These are phyloP conservation scores for Euphonia xanthogaster DNA, from an alignment of 2,797 vertebrate genomes.

Conservation along the genomic window DNA sequence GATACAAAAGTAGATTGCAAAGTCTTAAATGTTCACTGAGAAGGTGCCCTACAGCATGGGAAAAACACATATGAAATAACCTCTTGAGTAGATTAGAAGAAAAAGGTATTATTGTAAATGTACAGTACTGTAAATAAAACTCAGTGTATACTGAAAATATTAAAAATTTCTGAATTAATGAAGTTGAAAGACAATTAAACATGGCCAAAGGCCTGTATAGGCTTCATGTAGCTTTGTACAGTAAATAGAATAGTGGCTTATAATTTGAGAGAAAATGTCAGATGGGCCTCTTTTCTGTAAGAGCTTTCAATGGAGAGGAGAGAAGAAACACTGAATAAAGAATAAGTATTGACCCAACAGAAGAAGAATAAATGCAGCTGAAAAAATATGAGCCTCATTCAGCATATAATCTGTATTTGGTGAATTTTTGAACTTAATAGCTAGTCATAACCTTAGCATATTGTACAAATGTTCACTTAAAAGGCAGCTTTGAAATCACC, in stretches of 20 bases:
- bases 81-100: neutral
- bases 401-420: neutral
- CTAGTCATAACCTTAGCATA: neutral
- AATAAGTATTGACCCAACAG: neutral
- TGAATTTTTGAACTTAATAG: neutral
- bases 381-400: neutral
- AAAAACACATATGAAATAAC: neutral
- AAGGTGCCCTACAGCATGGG: neutral
- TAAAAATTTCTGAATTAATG: neutral
- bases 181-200: neutral
- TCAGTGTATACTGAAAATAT: neutral
- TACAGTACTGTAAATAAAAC: neutral
- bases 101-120: neutral
- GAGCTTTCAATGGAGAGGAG: neutral
- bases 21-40: neutral
- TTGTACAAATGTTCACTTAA: neutral
- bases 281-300: neutral
- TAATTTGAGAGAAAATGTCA: neutral
- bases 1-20: neutral
- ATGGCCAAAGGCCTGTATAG: accelerated
- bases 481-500: neutral
- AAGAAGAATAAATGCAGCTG: neutral
- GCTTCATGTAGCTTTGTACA: neutral
- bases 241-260: neutral
- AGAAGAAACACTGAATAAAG: neutral